Conservation (phyloP, 2,888 invertebrate species). For the Crematogaster levior region DNA sequence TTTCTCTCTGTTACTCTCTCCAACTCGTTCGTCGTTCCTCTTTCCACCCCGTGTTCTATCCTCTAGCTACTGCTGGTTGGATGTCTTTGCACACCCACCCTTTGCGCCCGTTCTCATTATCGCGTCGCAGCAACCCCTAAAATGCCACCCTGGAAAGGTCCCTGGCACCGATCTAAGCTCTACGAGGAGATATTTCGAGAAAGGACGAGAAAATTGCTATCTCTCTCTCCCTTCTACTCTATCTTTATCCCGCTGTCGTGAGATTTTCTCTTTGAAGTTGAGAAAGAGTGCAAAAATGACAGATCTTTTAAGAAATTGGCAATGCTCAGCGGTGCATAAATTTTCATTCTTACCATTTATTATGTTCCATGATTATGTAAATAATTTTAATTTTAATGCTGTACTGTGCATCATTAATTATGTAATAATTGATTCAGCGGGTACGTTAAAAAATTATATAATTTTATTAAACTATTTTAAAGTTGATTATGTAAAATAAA, state of each 20-base stretch:
- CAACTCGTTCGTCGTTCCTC: slow-evolving; percentile 58
- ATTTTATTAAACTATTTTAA: not conserved
- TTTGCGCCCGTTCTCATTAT: slow-evolving; percentile 84
- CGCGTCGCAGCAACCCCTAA: slow-evolving; percentile 83
- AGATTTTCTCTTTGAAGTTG: slow-evolving; percentile 69
- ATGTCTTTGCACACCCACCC: slow-evolving; percentile 83
- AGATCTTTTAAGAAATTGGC: slow-evolving; percentile 49
- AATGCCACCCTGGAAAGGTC: slow-evolving; percentile 83
- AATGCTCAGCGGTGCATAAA: slow-evolving; percentile 34
- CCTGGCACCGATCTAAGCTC: slow-evolving; percentile 78
- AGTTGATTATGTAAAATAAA: not conserved
- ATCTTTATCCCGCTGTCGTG: slow-evolving; percentile 60
- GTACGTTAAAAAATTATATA: not conserved
- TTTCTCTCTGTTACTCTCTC: slow-evolving; percentile 51
- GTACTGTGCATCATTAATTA: too few relatives aligned
- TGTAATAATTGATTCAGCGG: slow-evolving; percentile 10
- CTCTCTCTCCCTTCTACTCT: slow-evolving; percentile 60
- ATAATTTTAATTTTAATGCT: not conserved
- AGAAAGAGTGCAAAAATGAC: slow-evolving; percentile 59
- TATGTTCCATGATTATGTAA: slow-evolving; percentile 12
- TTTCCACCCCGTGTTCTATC: slow-evolving; percentile 69
- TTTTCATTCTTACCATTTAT: slow-evolving; percentile 21
- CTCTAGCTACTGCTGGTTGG: slow-evolving; percentile 79
- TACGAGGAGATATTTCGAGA: slow-evolving; percentile 75
- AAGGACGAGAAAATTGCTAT: slow-evolving; percentile 75